phyloP scores from a whole-genome alignment of 2,797 vertebrate species.

The Siniperca obscura region DNA sequence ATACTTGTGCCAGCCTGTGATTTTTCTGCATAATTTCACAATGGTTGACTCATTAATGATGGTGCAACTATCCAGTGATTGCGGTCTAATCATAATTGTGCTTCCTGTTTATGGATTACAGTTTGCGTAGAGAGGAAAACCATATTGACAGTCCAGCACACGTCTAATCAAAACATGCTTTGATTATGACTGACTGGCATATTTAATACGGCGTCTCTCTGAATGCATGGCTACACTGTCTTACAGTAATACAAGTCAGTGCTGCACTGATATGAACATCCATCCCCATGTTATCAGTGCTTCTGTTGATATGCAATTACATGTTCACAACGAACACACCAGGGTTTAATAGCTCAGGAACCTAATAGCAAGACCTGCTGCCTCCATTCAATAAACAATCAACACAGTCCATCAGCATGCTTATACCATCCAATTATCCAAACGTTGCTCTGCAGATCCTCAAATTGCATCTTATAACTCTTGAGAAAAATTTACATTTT shows the following conservation, averaged over 20 bases:
- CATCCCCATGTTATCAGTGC: neutral
- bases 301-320: constrained; percentile 24
- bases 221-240: too few relatives aligned
- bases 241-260: neutral
- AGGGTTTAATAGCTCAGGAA: constrained; percentile 30
- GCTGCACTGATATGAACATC: constrained; percentile 13
- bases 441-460: constrained; percentile 27
- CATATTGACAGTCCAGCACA: neutral
- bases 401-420: constrained; percentile 12
- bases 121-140: neutral
- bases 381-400: constrained; percentile 48
- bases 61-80: constrained; percentile 17
- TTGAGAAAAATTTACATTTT: constrained; percentile 61
- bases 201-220: neutral
- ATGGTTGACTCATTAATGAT: constrained; percentile 25
- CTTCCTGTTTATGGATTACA: constrained; percentile 25
- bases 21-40: constrained; percentile 46
- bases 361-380: constrained; percentile 9
- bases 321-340: constrained; percentile 11
- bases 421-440: constrained; percentile 30
- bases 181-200: constrained; percentile 6
- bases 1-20: constrained; percentile 24
- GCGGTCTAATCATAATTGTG: constrained; percentile 5
- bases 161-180: neutral
- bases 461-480: constrained; percentile 39